Base-by-base conservation (phyloP, 2,797 vertebrate species). In the Euphonia xanthogaster region DNA sequence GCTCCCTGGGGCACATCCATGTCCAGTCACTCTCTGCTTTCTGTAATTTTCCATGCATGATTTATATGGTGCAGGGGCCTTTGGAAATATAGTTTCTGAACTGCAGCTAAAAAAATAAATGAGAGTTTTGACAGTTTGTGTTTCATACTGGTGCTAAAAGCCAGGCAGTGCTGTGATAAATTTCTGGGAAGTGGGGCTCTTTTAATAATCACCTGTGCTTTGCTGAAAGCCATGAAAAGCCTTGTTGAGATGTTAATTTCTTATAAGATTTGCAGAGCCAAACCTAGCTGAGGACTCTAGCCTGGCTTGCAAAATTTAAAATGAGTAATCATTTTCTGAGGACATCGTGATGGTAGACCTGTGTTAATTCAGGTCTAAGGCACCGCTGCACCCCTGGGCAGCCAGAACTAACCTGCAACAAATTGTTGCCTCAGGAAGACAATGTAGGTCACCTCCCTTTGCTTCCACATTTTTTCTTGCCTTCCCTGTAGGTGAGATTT, bases 1-100 rank as follows among this genome's bases (percentile, higher is more conserved):
- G 15, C 21, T 81, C n/a, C 47, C 22, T 1, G 0, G 24, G 39
- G 9, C 27, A 31, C 30, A 3, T 24, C 12, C 0, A 0, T 11
- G 50, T 8, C 65, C 24, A 10, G n/a, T 23, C 62, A 42, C 22
- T n/a, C 24, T 72, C n/a, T 27, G n/a, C 44, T 78, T 45, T 62
- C 35, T 60, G 2, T 31, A 12, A 33, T 20, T 66, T 62, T 76
- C 44, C 30, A 31, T 62, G 40, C 6, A 33, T 58, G 13, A 76
- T 58, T 79, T 88, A 28, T 27, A 12, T 9, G 31, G 18, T 37
- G 7, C 23, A 40, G 10, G 2, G 16, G 2, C 16, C 24, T 72
- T 70, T 47, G 23, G 17, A 93, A 91, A 82, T 37, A 50, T 0
- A 31, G 14, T 28, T 94, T 91, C 40, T 76, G 31, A 87, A 31